Percentiles rank a stretch among this genome's conserved stretches.
Conservation (phyloP, 2,888 invertebrate species). For the Lycophotia porphyrea region DNA sequence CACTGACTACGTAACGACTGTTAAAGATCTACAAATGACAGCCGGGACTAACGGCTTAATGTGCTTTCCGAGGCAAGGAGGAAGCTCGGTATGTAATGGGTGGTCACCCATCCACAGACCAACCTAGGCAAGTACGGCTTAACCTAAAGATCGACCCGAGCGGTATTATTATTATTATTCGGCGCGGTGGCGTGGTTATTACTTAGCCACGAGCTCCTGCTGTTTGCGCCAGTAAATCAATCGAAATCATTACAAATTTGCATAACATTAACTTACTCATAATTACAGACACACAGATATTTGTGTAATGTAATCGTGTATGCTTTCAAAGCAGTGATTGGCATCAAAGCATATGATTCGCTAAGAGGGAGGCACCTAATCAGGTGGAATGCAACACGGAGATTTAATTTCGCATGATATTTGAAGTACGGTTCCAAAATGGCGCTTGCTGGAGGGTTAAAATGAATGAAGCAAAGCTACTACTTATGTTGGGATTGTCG, state of each 20-base stretch:
- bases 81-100: no score
- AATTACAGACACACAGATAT: slow-evolving; percentile 2
- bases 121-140: no score
- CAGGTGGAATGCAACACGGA: slow-evolving; percentile 31
- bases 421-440: slow-evolving; percentile 9
- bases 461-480: not conserved
- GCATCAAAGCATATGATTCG: slow-evolving; percentile 31
- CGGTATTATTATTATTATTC: no score
- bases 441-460: not conserved
- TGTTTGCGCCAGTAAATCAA: not conserved
- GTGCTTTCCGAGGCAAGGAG: no score
- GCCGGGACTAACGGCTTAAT: no score
- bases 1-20: no score
- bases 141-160: no score
- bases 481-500: not conserved
- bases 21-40: no score
- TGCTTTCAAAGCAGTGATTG: slow-evolving; percentile 38
- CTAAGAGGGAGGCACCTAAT: slow-evolving; percentile 20
- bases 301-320: slow-evolving; percentile 12
- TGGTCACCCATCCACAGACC: no score
- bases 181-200: no score
- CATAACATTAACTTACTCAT: slow-evolving; percentile 2
- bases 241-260: not conserved
- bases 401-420: slow-evolving; percentile 10
- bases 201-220: no score